These are phyloP conservation scores for Caenorhabditis wallacei DNA, from an alignment of 2,888 invertebrate genomes.

Conservation along the genomic window DNA sequence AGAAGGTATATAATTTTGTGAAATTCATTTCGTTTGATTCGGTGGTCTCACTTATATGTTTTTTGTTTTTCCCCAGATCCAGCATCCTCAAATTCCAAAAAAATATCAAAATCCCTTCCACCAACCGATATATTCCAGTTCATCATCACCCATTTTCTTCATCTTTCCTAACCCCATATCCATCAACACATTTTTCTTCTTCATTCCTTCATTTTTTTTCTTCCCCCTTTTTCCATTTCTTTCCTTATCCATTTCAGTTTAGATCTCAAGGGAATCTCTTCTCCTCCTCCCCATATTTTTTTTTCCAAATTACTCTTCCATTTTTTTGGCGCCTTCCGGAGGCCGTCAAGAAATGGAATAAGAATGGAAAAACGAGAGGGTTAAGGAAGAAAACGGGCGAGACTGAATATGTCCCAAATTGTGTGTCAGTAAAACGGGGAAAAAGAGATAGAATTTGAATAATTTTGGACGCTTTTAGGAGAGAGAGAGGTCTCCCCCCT, in stretches of 20 bases:
- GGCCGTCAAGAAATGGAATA: conserved; percentile 38
- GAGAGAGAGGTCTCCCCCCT: background rate
- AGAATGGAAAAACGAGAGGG: background rate
- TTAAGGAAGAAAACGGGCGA: background rate
- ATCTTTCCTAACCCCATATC: background rate
- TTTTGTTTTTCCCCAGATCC: no score
- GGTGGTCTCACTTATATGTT: no score
- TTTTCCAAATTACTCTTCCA: conserved; percentile 39
- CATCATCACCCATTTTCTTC: conserved; percentile 44
- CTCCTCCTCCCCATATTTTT: background rate
- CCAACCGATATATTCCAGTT: no score
- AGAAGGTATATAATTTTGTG: no score
- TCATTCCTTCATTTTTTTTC: conserved; percentile 24
- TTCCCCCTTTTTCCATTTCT: background rate
- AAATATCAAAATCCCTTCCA: no score
- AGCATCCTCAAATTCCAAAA: no score
- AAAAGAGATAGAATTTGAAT: conserved; percentile 54
- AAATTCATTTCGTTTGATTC: no score
- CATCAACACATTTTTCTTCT: conserved; percentile 33
- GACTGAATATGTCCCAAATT: conserved; percentile 57
- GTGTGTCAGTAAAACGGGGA: background rate
- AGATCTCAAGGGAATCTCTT: conserved; percentile 16
- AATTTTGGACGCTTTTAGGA: conserved; percentile 28
- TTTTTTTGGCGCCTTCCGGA: conserved; percentile 59
- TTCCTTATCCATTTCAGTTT: conserved; percentile 41